Base-by-base conservation (phyloP, 2,888 invertebrate genomes). In the Drosophila yooni region DNA sequence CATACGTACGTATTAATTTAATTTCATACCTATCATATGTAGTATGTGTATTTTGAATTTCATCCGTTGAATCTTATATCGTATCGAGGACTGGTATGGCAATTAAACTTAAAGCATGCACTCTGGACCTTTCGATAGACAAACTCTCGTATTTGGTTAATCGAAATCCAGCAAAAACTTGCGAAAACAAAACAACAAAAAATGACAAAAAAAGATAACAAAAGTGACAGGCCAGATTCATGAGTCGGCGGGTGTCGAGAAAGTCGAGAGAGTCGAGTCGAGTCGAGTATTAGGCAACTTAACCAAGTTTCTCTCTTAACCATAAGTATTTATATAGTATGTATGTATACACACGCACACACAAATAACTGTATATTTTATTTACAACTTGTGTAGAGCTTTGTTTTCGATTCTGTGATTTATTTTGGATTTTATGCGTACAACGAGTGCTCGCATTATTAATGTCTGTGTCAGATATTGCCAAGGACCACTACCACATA, bases 401-500 rank as follows among this genome's bases (percentile, higher is more conserved):
- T 73, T 60, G 56, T 57, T 83, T 79, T 72, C 48, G 59, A 64
- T 74, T 64, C 69, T 80, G 64, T 67, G 64, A 74, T 74, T 77
- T 59, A 68, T 75, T 80, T 80, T 84, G 78, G 60, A 77, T 66
- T 81, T 57, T 68, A 70, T 79, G 78, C 79, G 79, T 79, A 76
- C 76, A 69, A 79, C 76, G 72, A 76, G 79, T 68, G 64, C 71
- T 78, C 78, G 79, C 79, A 75, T 72, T 71, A 62, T 76, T 65
- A 82, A 61, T 78, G 84, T 72, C 79, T 73, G 81, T 74, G 72
- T 70, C 70, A 79, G 79, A 72, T 76, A 76, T 86, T 75, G 72
- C 76, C 79, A 88, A 80, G 76, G 85, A 81, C 87, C 84, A 92
- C 92, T 90, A 91, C 91, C 90, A 91, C 91, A 92, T 91, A 91